phyloP scores from a whole-genome alignment of 2,797 vertebrate species.

The Antrozous pallidus region DNA sequence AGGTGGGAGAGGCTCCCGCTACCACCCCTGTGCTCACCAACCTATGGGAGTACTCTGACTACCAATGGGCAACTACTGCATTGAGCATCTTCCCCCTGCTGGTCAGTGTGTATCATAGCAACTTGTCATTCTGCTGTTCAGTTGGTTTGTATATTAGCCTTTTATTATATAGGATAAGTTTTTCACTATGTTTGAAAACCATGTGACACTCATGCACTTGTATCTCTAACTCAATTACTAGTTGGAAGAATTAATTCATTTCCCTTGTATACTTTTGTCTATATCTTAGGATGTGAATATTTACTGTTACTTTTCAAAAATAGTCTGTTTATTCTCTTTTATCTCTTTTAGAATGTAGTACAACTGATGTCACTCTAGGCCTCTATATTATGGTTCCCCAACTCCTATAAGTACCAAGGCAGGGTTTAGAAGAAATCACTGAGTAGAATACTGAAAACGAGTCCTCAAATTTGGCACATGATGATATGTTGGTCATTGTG shows the following conservation, averaged over 20 bases:
- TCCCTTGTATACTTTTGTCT: not conserved
- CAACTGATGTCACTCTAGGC: not conserved
- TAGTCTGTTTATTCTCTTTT: not conserved
- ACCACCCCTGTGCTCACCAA: too few relatives aligned
- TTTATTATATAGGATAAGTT: not conserved
- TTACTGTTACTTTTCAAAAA: not conserved
- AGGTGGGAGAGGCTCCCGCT: too few relatives aligned
- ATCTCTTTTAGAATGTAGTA: not conserved
- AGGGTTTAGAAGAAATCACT: not conserved
- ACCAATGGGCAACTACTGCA: too few relatives aligned
- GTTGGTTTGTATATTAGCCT: too few relatives aligned
- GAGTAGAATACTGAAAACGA: not conserved
- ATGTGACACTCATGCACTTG: not conserved
- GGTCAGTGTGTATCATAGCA: too few relatives aligned
- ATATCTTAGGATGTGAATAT: not conserved
- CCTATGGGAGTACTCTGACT: too few relatives aligned
- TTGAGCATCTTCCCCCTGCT: too few relatives aligned
- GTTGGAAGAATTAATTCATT: not conserved
- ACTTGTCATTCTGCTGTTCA: too few relatives aligned
- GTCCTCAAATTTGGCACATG: not conserved
- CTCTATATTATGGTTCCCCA: rapidly evolving
- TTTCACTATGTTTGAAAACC: not conserved
- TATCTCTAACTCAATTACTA: not conserved
- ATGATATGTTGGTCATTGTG: not conserved
- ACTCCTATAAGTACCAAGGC: not conserved